Base-by-base conservation (phyloP, 2,797 vertebrate species). In the Phataginus tricuspis region DNA sequence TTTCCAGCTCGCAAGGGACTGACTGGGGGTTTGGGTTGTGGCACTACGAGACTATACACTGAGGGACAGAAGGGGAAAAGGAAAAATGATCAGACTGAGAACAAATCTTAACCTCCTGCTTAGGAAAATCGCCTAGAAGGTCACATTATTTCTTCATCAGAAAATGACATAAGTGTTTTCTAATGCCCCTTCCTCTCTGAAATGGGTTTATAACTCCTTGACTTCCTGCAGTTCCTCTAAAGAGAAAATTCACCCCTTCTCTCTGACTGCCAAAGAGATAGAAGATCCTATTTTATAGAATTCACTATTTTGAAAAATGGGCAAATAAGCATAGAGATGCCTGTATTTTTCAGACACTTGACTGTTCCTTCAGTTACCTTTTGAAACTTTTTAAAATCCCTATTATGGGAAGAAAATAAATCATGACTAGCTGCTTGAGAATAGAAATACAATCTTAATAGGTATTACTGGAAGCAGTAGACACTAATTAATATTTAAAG, bases 401-500 rank as follows among this genome's bases (percentile, higher is more conserved):
- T 94, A 1, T 86, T 86, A 79, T 72, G 34, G 63, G 34, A 96
- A 64, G 85, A 97, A 95, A 96, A 51, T 75, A 95, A 90, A 86
- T 93, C 53, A 83, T 90, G 89, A 86, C 53, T 86, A 66, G 11
- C n/a, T 72, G 27, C 34, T 29, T 83, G 37, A 85, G 68, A 87
- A 90, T 75, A 91, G 85, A 96, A 7, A 19, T 92, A 69, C 18
- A 91, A 74, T 84, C n/a, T 11, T 90, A 92, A 68, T 72, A 92
- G 63, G 7, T 61, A 59, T 91, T 97, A 55, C 27, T 94, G 82
- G 90, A 86, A 95, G 25, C 27, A 66, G 7, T 90, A 45, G 86
- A 14, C 37, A 75, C 87, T 90, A 91, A 83, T 95, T 90, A 95
- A 86, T 87, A 79, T 94, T 97, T 97, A 97, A 96, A 90, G 39